phyloP scores from a whole-genome alignment of 2,888 invertebrate species.

The Apodemia mormo region DNA sequence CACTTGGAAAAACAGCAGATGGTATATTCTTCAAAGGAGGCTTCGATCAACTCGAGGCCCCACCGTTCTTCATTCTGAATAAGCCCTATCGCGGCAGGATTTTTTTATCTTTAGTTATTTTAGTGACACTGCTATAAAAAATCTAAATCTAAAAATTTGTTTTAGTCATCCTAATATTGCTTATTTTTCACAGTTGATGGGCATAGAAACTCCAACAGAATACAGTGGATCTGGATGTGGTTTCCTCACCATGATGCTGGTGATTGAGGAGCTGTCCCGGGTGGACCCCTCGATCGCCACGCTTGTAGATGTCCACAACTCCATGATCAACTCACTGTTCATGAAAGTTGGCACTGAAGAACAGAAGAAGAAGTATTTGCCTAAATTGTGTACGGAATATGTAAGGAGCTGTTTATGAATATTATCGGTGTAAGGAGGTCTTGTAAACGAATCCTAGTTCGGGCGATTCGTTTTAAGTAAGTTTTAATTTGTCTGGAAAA shows the following conservation, averaged over 20 bases:
- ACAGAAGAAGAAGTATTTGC: conserved; percentile 95
- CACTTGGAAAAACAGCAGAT: too few relatives aligned
- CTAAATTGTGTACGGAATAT: conserved; percentile 90
- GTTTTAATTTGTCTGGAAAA: too few relatives aligned
- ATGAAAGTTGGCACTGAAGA: conserved; percentile 91
- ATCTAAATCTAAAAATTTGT: too few relatives aligned
- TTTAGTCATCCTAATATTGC: background rate
- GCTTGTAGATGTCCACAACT: conserved; percentile 97
- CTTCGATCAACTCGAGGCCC: too few relatives aligned
- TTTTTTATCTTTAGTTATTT: too few relatives aligned
- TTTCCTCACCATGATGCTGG: conserved; percentile 94
- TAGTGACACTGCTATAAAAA: too few relatives aligned
- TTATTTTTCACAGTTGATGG: conserved; percentile 84
- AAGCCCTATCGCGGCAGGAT: too few relatives aligned
- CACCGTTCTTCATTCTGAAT: too few relatives aligned
- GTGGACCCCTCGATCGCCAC: conserved; percentile 95
- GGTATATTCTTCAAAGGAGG: too few relatives aligned
- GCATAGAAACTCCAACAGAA: conserved; percentile 92
- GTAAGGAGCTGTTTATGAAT: conserved; percentile 75
- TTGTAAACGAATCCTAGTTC: too few relatives aligned
- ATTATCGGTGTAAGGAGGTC: too few relatives aligned
- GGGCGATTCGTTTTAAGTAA: too few relatives aligned
- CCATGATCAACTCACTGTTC: conserved; percentile 93
- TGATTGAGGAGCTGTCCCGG: conserved; percentile 96
- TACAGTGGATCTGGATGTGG: conserved; percentile 94